A percentile compares a stretch with the other conserved stretches of the same genome.
phyloP scores from a whole-genome alignment of 1,140 invertebrate genomes.

The Bombus affinis region DNA sequence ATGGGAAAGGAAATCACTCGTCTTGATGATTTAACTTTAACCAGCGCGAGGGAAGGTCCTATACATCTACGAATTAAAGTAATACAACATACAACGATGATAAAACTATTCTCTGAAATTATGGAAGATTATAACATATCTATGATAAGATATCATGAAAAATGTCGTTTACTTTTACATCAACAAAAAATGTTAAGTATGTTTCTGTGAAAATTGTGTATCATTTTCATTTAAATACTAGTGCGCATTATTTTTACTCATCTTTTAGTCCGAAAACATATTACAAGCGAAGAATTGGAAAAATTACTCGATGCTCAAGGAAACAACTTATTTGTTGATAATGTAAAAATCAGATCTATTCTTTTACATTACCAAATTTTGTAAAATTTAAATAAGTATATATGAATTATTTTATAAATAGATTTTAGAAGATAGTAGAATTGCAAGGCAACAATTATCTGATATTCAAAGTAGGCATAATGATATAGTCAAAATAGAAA shows the following conservation, averaged over 20 bases:
- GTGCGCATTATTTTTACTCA: slow-evolving; percentile 9
- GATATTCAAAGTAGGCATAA: slow-evolving; percentile 92
- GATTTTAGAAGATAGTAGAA: slow-evolving; percentile 91
- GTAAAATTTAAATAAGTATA: slow-evolving; percentile 28
- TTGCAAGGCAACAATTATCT: slow-evolving; percentile 90
- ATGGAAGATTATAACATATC: slow-evolving; percentile 90
- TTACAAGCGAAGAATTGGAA: slow-evolving; percentile 84
- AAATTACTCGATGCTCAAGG: slow-evolving; percentile 83
- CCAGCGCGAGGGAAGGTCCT: slow-evolving; percentile 67
- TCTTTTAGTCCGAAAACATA: slow-evolving; percentile 82
- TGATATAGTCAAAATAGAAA: slow-evolving; percentile 93
- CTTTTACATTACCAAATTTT: slow-evolving; percentile 16
- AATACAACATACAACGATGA: slow-evolving; percentile 82
- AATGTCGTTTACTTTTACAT: slow-evolving; percentile 89
- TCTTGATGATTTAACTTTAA: slow-evolving; percentile 69
- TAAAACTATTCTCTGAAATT: slow-evolving; percentile 82
- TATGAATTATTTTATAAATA: slow-evolving; percentile 78
- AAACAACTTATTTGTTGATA: slow-evolving; percentile 84
- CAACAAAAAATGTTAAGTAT: slow-evolving; percentile 90
- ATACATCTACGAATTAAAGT: slow-evolving; percentile 79
- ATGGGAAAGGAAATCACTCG: slow-evolving; percentile 70
- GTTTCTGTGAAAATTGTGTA: slow-evolving; percentile 57
- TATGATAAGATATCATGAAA: slow-evolving; percentile 88
- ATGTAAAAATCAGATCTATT: slow-evolving; percentile 81
- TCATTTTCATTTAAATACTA: slow-evolving; percentile 7